Evolutionary conservation across 2,113 vertebrate genomes (phyloP).

Genomic region (Pterocles orientalis): DNA sequence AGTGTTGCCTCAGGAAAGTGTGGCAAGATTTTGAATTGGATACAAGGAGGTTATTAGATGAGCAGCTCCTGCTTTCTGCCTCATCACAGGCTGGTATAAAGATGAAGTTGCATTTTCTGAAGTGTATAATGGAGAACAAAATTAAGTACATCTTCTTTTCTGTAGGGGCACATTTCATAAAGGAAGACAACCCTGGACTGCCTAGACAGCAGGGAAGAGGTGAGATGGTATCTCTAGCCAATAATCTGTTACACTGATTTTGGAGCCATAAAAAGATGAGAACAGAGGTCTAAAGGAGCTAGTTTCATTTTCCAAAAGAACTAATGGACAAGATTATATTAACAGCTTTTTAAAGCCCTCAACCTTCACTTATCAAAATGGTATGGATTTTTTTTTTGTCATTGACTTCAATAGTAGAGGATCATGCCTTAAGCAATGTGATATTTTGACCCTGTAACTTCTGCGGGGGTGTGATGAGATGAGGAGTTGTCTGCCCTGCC

Average conservation of each 20-base stretch:
- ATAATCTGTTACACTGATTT: background rate
- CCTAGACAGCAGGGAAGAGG: background rate
- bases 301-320: constrained; percentile 31
- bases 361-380: background rate
- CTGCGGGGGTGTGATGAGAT: background rate
- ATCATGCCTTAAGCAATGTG: background rate
- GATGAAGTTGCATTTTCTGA: background rate
- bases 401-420: background rate
- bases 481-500: background rate
- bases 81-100: background rate
- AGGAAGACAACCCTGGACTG: background rate
- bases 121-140: background rate
- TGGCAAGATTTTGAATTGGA: background rate
- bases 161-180: background rate
- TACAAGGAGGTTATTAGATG: background rate
- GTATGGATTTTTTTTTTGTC: background rate
- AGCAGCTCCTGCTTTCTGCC: constrained; percentile 2
- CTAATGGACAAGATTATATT: background rate
- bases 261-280: background rate
- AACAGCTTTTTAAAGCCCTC: background rate
- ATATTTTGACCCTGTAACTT: background rate
- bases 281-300: background rate
- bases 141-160: background rate
- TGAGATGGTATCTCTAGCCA: background rate
- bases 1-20: background rate